Evolutionary conservation across 30 jellyfish, hydroid and myxozoan species (phyloP).

Genomic region (Morbakka virulenta): DNA sequence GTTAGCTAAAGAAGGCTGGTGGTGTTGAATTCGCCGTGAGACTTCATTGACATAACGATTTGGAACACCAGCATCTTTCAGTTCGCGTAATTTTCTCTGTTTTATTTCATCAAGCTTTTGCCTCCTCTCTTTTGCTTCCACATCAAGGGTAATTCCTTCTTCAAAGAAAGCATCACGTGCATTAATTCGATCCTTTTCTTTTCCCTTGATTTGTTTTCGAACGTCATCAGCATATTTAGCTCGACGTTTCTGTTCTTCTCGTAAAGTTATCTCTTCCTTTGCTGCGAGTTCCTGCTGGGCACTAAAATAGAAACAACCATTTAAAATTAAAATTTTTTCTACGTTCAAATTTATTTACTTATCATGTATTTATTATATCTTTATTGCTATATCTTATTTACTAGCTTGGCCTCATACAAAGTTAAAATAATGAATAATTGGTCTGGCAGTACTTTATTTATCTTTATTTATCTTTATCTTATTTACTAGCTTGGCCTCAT

Average conservation of each 20-base stretch:
- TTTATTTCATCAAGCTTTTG: slow-evolving; percentile 94
- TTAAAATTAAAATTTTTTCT: no score
- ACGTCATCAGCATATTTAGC: slow-evolving; percentile 72
- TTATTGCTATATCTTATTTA: no score
- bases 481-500: no score
- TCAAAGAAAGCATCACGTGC: slow-evolving; percentile 89
- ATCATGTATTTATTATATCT: no score
- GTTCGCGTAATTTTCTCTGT: slow-evolving; percentile 86
- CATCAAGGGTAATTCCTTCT: slow-evolving; percentile 94
- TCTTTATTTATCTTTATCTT: no score
- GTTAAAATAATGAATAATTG: neutral
- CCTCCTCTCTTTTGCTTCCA: slow-evolving; percentile 94
- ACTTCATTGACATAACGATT: slow-evolving; percentile 89
- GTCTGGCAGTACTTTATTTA: no score
- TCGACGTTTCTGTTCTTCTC: slow-evolving; percentile 29
- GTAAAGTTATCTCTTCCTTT: slow-evolving; percentile 70
- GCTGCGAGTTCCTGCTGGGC: slow-evolving; percentile 86
- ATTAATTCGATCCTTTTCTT: slow-evolving; percentile 82
- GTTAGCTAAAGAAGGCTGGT: slow-evolving; percentile 77
- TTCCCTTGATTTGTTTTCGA: slow-evolving; percentile 88
- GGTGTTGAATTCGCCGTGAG: slow-evolving; percentile 95
- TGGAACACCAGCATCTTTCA: slow-evolving; percentile 97
- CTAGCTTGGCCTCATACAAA: no score
- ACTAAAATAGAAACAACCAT: slow-evolving; percentile 12
- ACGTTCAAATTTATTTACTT: no score